These are phyloP conservation scores for Drosophila trapezifrons DNA, from an alignment of 1,140 invertebrate genomes.

Conservation along the genomic window DNA sequence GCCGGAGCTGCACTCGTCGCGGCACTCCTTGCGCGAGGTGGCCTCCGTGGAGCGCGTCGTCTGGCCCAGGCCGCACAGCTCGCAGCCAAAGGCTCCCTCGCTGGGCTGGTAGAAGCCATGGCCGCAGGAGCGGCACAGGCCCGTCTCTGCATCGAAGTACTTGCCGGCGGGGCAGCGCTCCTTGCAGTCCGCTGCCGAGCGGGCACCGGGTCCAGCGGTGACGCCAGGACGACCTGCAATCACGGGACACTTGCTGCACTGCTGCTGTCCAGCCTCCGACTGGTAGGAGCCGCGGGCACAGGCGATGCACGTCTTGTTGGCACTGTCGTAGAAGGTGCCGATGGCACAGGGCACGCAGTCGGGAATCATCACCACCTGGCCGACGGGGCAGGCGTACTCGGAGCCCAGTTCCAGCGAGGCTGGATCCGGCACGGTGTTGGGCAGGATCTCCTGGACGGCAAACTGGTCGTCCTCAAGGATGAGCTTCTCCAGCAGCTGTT, in stretches of 20 bases:
- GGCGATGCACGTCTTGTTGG: slow-evolving; percentile 90
- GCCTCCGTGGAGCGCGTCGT: slow-evolving; percentile 96
- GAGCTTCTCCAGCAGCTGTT: slow-evolving; percentile 92
- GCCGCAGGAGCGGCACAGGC: slow-evolving; percentile 94
- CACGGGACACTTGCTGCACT: slow-evolving; percentile 94
- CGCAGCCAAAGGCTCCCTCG: slow-evolving; percentile 95
- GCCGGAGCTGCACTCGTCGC: slow-evolving; percentile 95
- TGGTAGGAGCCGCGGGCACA: slow-evolving; percentile 97
- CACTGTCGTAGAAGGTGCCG: slow-evolving; percentile 93
- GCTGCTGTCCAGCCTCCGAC: slow-evolving; percentile 94
- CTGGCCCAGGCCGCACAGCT: slow-evolving; percentile 95
- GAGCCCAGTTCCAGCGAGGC: slow-evolving; percentile 93
- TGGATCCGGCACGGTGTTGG: slow-evolving; percentile 96
- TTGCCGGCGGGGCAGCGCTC: slow-evolving; percentile 96
- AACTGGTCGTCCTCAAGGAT: slow-evolving; percentile 97
- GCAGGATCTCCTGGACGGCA: slow-evolving; percentile 95
- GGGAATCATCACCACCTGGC: slow-evolving; percentile 95
- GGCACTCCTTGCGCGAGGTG: slow-evolving; percentile 93
- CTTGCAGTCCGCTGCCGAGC: slow-evolving; percentile 95
- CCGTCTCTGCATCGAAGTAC: slow-evolving; percentile 94
- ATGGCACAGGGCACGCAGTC: slow-evolving; percentile 97
- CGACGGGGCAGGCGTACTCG: slow-evolving; percentile 95
- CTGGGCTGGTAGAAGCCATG: slow-evolving; percentile 97
- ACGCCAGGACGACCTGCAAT: slow-evolving; percentile 94
- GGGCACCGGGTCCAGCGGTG: slow-evolving; percentile 93